phyloP scores from a whole-genome alignment of 2,797 vertebrate genomes.

The Mastacembelus armatus region DNA sequence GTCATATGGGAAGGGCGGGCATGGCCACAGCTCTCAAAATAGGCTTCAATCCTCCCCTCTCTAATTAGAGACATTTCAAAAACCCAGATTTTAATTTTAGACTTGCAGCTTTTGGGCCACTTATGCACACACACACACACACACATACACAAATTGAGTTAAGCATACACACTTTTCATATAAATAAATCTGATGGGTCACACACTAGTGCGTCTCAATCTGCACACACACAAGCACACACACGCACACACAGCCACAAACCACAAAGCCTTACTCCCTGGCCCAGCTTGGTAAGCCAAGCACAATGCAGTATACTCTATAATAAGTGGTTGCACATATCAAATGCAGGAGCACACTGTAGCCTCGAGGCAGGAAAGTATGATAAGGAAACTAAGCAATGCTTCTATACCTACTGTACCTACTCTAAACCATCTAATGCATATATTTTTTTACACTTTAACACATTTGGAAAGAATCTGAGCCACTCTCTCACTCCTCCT shows the following conservation, averaged over 20 bases:
- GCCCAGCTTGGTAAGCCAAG: slow-evolving; percentile 75
- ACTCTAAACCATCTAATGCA: slow-evolving; percentile 31
- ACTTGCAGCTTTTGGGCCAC: slow-evolving; percentile 77
- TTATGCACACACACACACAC: slow-evolving; percentile 33
- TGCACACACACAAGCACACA: slow-evolving; percentile 47
- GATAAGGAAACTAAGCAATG: slow-evolving; percentile 48
- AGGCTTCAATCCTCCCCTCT: slow-evolving; percentile 81
- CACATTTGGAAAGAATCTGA: slow-evolving; percentile 25
- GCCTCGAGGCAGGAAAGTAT: slow-evolving; percentile 52
- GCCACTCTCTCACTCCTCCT: slow-evolving; percentile 21
- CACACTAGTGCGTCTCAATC: slow-evolving; percentile 67
- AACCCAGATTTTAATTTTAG: slow-evolving; percentile 89
- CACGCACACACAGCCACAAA: slow-evolving; percentile 66
- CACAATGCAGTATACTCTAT: slow-evolving; percentile 78
- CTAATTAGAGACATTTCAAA: slow-evolving; percentile 89
- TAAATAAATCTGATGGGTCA: slow-evolving; percentile 78
- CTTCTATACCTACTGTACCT: slow-evolving; percentile 19
- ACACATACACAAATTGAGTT: slow-evolving; percentile 32
- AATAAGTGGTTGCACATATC: slow-evolving; percentile 77
- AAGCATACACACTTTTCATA: slow-evolving; percentile 72
- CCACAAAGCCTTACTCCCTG: slow-evolving; percentile 73
- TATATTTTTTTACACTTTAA: slow-evolving; percentile 43
- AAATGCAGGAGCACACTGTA: slow-evolving; percentile 63
- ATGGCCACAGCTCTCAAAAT: slow-evolving; percentile 84
- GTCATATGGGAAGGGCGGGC: slow-evolving; percentile 82